These are phyloP conservation scores for Tolmerus cingulatus DNA, from an alignment of 2,888 invertebrate genomes.

Conservation along the genomic window DNA sequence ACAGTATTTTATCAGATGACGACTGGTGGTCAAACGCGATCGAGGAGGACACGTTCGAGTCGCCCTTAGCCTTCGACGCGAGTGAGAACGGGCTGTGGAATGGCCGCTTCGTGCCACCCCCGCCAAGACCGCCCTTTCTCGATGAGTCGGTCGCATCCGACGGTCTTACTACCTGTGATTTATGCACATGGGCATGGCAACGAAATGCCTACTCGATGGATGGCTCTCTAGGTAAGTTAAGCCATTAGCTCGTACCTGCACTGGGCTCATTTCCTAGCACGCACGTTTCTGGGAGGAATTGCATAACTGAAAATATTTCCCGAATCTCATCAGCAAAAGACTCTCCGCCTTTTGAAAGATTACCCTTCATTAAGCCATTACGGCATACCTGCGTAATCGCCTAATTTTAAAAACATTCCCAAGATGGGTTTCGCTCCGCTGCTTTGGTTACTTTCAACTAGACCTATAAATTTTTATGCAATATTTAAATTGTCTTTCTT, in stretches of 20 bases:
- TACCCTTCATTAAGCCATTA: not conserved
- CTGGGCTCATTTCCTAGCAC: not conserved
- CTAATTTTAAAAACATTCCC: not conserved
- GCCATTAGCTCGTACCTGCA: not conserved
- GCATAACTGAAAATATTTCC: constrained; percentile 4
- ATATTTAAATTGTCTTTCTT: not conserved
- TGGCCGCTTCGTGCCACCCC: constrained; percentile 71
- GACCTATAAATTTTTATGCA: not conserved
- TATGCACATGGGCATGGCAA: constrained; percentile 77
- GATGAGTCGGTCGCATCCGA: constrained; percentile 72
- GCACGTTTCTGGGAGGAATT: not conserved
- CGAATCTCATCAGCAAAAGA: not conserved
- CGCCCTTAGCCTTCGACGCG: constrained; percentile 63
- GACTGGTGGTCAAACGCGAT: constrained; percentile 63
- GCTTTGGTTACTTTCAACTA: not conserved
- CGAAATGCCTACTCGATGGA: constrained; percentile 68
- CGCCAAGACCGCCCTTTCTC: constrained; percentile 72
- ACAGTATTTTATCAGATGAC: constrained; percentile 52
- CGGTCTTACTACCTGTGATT: constrained; percentile 77
- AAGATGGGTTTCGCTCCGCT: not conserved
- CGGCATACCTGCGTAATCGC: not conserved
- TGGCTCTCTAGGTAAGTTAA: constrained; percentile 68
- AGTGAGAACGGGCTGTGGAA: constrained; percentile 64
- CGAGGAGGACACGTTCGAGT: constrained; percentile 63
- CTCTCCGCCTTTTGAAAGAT: not conserved